Conservation (phyloP, 1,140 invertebrate genomes). For the Penaeus vannamei region DNA sequence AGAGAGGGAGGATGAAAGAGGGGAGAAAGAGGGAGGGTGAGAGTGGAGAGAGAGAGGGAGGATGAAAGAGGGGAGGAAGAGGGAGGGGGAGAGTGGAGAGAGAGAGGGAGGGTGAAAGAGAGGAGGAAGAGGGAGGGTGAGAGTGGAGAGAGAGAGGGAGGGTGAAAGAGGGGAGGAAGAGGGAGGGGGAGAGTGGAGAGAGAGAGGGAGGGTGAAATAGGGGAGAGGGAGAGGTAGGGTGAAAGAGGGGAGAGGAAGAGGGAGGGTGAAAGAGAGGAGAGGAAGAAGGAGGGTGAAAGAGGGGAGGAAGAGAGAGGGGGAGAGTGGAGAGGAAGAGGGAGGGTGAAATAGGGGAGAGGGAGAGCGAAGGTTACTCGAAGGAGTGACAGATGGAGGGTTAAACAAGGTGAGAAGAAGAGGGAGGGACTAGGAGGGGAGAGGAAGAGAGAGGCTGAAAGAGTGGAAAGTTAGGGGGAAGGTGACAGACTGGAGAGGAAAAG, state of each 20-base stretch:
- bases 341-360: not conserved
- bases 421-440: not conserved
- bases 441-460: not conserved
- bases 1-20: not conserved
- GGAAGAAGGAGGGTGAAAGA: not conserved
- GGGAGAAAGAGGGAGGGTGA: not conserved
- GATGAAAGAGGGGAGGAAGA: not conserved
- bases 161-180: not conserved
- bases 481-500: not conserved
- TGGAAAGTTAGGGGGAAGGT: not conserved
- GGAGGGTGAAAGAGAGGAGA: not conserved
- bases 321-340: not conserved
- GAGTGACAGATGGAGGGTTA: not conserved
- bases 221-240: not conserved
- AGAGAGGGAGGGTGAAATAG: not conserved
- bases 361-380: too few relatives aligned
- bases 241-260: not conserved
- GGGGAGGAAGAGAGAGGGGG: too few relatives aligned
- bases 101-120: not conserved
- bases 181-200: not conserved
- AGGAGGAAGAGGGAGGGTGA: not conserved
- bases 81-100: not conserved
- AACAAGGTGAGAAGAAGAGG: not conserved
- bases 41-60: not conserved
- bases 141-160: not conserved